Evolutionary conservation across 2,797 vertebrate genomes (phyloP), one percentile per base, ranked within the genome.

Genomic region (Lepus townsendii): DNA sequence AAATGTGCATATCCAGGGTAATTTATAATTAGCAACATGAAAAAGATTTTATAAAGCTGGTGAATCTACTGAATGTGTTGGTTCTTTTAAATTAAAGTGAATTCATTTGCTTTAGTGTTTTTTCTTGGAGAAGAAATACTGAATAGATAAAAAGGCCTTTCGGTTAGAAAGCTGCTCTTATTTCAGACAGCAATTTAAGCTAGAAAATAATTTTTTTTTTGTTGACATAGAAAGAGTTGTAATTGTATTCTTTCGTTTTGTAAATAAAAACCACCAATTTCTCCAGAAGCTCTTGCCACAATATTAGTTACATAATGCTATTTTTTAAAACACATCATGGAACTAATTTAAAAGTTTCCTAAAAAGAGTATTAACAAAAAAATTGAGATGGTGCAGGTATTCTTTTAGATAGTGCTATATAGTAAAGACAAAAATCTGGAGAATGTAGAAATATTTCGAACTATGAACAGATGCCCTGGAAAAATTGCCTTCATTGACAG

Each of bases 361-460:
- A 94, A 97, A 73, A 20, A 96, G n/a, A 26, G 19, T 63, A 90
- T 94, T 95, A 88, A 79, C 83, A 92, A 82, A 93, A 78, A 73
- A 62, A 93, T 91, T 89, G 71, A 42, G 32, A 27, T 79, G 19
- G 11, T 85, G 52, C 50, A 65, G 47, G 7, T 62, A 27, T 57
- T 57, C 2, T 91, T 95, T 95, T 75, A 38, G 73, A 6, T 77
- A 88, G n/a, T 72, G 20, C 79, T 94, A 47, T 94, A 47, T 65
- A 93, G 52, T 47, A 71, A 94, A 96, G 94, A 82, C 65, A 96
- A 83, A 96, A 95, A 38, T 94, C 95, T 84, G 94, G 52, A 77
- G 63, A 42, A 85, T 65, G 97, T 97, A 97, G 14, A 96, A 97
- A 96, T 91, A 95, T 79, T 96, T 88, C 47, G 93, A 91, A 83